Percentiles rank a stretch among this genome's conserved stretches.
Conservation (phyloP, 2,113 vertebrate genomes). For the Ammodytes dubius region DNA sequence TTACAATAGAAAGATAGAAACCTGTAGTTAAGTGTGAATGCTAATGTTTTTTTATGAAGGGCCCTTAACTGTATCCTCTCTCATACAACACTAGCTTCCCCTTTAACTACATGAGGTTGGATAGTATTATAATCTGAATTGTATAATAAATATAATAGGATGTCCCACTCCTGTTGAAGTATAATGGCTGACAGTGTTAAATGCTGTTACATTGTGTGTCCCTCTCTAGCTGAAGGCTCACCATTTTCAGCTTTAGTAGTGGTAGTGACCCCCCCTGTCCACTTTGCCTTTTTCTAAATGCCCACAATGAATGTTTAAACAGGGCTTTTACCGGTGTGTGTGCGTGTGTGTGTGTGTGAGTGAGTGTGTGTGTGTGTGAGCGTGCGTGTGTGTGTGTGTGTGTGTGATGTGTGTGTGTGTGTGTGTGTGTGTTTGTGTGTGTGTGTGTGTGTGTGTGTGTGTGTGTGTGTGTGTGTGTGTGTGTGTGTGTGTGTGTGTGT, state of each 20-base stretch:
- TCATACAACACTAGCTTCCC: constrained; percentile 2
- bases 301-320: constrained; percentile 77
- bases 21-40: not conserved
- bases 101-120: constrained; percentile 8
- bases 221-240: constrained; percentile 67
- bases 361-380: too few relatives aligned
- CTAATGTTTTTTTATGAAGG: not conserved
- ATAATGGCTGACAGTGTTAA: constrained; percentile 31
- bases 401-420: too few relatives aligned
- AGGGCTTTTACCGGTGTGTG: constrained; percentile 56
- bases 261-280: constrained; percentile 68
- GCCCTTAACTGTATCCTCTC: constrained; percentile 7
- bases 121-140: constrained; percentile 38
- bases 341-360: not conserved
- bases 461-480: too few relatives aligned
- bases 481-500: too few relatives aligned
- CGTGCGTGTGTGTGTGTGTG: too few relatives aligned
- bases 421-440: too few relatives aligned
- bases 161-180: constrained; percentile 45
- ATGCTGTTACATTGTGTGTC: constrained; percentile 67
- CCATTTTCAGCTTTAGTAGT: constrained; percentile 58
- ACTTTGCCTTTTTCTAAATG: constrained; percentile 71
- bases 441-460: too few relatives aligned
- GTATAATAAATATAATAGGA: not conserved
- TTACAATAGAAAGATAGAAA: not conserved